Base-by-base conservation (phyloP, 2,797 vertebrate genomes). In the Chelonia mydas region DNA sequence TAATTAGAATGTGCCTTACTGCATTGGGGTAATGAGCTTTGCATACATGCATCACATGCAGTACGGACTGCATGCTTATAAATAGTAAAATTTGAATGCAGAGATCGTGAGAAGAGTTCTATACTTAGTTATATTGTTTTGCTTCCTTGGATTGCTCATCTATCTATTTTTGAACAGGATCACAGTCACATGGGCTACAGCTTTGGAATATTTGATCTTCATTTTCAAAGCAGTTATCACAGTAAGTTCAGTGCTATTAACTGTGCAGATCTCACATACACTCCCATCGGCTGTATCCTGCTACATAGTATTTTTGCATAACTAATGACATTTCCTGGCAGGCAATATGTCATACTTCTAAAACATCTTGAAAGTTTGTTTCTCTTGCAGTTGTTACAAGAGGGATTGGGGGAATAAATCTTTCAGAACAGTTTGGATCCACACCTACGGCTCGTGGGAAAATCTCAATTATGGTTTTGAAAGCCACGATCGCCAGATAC, bases 151-250 rank as follows among this genome's bases (percentile, higher is more conserved):
- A 76, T 55, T 93, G 50, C 28, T 91, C 11, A 25, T 45, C 31
- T 86, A 17, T 87, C 95, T 85, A 82, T 81, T 94, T 97, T 97
- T 81, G 37, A 97, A 68, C 53, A 78, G 28, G 25, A 92, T 77
- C 41, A 92, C 85, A 25, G 76, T 85, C 37, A 83, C 82, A 77
- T 13, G 49, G 84, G 79, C 6, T 92, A 19, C 7, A 87, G 68
- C 57, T 91, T 97, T 89, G 83, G 57, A 86, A 65, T 49, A 91
- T 25, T 76, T 87, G 7, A 84, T 72, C 33, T 89, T 92, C 91
- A 92, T 53, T 88, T 77, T 89, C 72, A 68, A 28, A 93, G 31
- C 2, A 94, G 72, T 61, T 49, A 74, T 53, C 27, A 9, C 2
- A 47, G 45, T 31, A 19, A 83, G 79, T 21, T 72, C 8, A n/a